phyloP scores from a whole-genome alignment of 2,888 invertebrate genomes.

The Heliothis peltigera region DNA sequence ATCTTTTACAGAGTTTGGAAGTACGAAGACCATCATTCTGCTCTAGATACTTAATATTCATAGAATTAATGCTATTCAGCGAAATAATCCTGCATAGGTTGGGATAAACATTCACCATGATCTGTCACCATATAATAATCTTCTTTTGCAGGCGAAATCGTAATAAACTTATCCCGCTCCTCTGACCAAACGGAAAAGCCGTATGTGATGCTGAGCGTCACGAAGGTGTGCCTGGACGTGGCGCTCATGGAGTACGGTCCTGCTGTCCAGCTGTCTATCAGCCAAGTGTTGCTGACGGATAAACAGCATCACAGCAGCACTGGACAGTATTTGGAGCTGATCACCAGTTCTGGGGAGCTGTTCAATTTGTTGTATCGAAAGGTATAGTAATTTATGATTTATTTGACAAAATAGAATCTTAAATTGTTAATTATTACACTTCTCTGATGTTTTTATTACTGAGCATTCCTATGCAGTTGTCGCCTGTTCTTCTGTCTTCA shows the following conservation, averaged over 20 bases:
- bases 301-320: slow-evolving; percentile 93
- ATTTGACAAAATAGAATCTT: too few relatives aligned
- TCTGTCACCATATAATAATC: too few relatives aligned
- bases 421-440: too few relatives aligned
- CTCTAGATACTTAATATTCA: too few relatives aligned
- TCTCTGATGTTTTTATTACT: too few relatives aligned
- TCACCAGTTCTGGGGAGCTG: slow-evolving; percentile 92
- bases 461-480: too few relatives aligned
- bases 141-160: slow-evolving; percentile 86
- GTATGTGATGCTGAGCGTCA: slow-evolving; percentile 93
- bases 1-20: too few relatives aligned
- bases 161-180: slow-evolving; percentile 91
- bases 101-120: too few relatives aligned
- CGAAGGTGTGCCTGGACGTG: slow-evolving; percentile 92
- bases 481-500: not conserved
- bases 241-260: slow-evolving; percentile 95
- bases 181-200: slow-evolving; percentile 92
- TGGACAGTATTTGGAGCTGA: slow-evolving; percentile 94
- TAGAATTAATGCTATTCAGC: too few relatives aligned
- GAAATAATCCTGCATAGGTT: too few relatives aligned
- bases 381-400: slow-evolving; percentile 78
- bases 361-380: slow-evolving; percentile 94
- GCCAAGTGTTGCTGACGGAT: slow-evolving; percentile 90
- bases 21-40: too few relatives aligned
- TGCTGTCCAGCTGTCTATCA: slow-evolving; percentile 91